Percentiles rank a stretch among this genome's conserved stretches.
phyloP scores from a whole-genome alignment of 2,797 vertebrate species.

The Lophius americanus region DNA sequence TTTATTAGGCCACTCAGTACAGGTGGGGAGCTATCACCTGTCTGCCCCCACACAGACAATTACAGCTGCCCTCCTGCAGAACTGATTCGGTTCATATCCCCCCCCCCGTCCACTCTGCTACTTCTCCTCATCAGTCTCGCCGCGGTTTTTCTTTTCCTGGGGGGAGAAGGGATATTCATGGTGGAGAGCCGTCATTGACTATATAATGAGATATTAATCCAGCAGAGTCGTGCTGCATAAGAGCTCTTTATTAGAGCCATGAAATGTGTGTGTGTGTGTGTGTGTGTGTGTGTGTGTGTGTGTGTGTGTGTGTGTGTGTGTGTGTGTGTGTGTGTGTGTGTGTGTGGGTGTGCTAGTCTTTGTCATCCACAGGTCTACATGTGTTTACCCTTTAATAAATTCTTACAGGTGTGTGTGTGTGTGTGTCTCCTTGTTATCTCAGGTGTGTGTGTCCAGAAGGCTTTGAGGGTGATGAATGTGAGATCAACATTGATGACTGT shows the following conservation, averaged over 20 bases:
- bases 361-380: not conserved
- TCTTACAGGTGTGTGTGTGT: constrained; percentile 8
- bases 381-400: not conserved
- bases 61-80: constrained; percentile 49
- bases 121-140: constrained; percentile 19
- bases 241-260: constrained; percentile 71
- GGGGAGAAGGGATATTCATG: constrained; percentile 47
- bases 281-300: constrained; percentile 22
- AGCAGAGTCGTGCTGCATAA: constrained; percentile 59
- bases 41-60: constrained; percentile 58
- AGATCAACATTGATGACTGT: constrained; percentile 96
- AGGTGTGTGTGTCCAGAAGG: constrained; percentile 97
- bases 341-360: no score
- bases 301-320: constrained; percentile 10
- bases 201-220: constrained; percentile 74
- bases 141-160: constrained; percentile 3
- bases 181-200: constrained; percentile 52
- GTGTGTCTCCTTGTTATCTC: constrained; percentile 31
- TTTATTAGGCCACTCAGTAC: constrained; percentile 51
- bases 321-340: not conserved
- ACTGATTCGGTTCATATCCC: constrained; percentile 13
- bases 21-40: constrained; percentile 21
- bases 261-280: constrained; percentile 41
- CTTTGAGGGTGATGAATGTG: constrained; percentile 94
- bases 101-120: constrained; percentile 7